Conservation (phyloP, 2,113 vertebrate genomes). For the Cavia aperea region DNA sequence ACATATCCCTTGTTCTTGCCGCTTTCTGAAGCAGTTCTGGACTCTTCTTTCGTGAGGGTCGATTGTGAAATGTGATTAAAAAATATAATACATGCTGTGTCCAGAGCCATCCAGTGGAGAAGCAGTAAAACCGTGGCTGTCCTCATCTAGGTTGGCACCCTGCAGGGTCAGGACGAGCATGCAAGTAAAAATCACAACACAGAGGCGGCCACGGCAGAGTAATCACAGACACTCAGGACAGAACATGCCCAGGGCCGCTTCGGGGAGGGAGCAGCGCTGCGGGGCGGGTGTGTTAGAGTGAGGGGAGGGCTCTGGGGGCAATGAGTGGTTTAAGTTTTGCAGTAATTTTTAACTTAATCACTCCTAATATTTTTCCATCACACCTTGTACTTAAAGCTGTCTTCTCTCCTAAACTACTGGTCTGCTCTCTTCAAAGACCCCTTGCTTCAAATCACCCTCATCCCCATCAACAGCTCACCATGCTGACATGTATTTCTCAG, state of each 20-base stretch:
- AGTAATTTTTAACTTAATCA: not conserved
- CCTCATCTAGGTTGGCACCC: not conserved
- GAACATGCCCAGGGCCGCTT: rapidly evolving
- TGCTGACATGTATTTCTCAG: not conserved
- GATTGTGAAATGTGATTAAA: not conserved
- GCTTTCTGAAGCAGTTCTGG: not conserved
- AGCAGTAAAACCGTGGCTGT: not conserved
- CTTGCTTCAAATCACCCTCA: not conserved
- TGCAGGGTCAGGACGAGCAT: not conserved
- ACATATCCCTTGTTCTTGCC: not conserved
- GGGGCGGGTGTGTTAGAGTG: not conserved
- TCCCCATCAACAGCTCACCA: not conserved
- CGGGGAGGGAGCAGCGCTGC: not conserved
- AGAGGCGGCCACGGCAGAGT: not conserved
- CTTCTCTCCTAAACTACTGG: not conserved
- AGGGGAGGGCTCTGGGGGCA: not conserved
- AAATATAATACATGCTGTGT: not conserved
- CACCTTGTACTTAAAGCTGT: not conserved
- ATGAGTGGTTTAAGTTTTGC: not conserved
- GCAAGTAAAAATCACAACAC: too few relatives aligned
- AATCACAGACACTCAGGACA: not conserved
- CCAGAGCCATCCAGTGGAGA: not conserved
- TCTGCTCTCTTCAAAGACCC: not conserved
- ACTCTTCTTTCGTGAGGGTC: not conserved
- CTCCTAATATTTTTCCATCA: not conserved